phyloP scores from a whole-genome alignment of 2,888 invertebrate genomes.

The Agonum fuliginosum region DNA sequence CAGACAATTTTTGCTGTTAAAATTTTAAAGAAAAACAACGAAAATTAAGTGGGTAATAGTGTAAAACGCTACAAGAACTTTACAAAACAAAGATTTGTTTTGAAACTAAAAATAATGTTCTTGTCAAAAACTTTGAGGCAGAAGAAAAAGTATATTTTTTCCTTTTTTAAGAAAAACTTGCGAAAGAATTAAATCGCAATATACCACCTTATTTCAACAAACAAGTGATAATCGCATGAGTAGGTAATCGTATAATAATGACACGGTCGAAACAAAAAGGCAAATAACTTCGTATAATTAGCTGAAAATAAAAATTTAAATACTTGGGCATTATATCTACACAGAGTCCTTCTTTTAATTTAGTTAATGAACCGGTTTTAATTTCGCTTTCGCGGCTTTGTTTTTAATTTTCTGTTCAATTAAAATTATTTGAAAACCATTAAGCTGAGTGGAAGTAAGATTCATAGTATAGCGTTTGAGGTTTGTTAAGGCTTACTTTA shows the following conservation, averaged over 20 bases:
- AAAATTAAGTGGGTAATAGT: not conserved
- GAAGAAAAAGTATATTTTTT: constrained; percentile 2
- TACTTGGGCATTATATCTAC: not conserved
- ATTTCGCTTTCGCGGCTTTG: not conserved
- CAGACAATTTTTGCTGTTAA: not conserved
- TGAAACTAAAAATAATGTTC: constrained; percentile 6
- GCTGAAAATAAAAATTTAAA: not conserved
- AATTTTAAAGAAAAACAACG: not conserved
- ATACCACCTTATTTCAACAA: too few species aligned
- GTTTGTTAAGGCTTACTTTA: too few species aligned
- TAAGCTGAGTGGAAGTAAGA: too few species aligned
- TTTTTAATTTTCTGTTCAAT: not conserved
- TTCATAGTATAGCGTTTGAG: too few species aligned
- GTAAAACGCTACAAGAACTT: constrained; percentile 6
- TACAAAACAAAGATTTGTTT: constrained; percentile 8
- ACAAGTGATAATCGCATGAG: too few species aligned
- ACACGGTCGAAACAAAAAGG: not conserved
- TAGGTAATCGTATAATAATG: too few species aligned
- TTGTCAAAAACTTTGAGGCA: not conserved
- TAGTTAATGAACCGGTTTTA: constrained; percentile 1
- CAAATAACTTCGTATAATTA: not conserved
- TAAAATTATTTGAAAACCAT: not conserved
- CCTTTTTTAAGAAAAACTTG: not conserved
- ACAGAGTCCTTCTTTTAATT: not conserved
- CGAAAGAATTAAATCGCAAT: too few species aligned